phyloP scores from a whole-genome alignment of 1,140 invertebrate genomes.

The Calycopis cecrops region DNA sequence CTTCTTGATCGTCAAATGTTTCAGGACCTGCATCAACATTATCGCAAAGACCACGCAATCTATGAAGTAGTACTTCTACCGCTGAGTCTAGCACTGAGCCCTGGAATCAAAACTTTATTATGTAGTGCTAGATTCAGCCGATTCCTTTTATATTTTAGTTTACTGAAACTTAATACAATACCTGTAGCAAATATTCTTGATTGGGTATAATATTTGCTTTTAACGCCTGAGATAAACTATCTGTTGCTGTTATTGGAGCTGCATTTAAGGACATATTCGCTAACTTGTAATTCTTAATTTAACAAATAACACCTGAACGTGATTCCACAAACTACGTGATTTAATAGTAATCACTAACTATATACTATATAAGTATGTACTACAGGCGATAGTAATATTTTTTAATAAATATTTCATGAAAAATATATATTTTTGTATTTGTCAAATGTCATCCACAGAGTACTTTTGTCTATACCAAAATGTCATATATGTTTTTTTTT shows the following conservation, averaged over 20 bases:
- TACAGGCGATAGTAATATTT: too few species aligned
- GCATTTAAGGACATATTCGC: conserved; percentile 48
- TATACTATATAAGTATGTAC: too few species aligned
- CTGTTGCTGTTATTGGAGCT: conserved; percentile 81
- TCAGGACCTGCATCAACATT: conserved; percentile 94
- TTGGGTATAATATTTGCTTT: conserved; percentile 91
- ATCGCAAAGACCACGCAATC: conserved; percentile 94
- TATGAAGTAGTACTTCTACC: conserved; percentile 93
- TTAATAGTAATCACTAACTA: too few species aligned
- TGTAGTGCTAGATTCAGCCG: background rate
- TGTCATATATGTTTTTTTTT: too few species aligned
- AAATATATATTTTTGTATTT: too few species aligned
- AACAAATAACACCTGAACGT: too few species aligned
- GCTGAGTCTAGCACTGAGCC: conserved; percentile 94
- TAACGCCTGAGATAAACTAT: conserved; percentile 84
- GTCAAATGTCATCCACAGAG: too few species aligned
- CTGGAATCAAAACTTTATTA: conserved; percentile 27
- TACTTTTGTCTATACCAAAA: too few species aligned
- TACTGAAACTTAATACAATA: conserved; percentile 8
- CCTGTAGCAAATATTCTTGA: conserved; percentile 92
- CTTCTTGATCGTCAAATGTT: conserved; percentile 93
- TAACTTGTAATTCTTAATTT: too few species aligned
- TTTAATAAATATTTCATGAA: too few species aligned
- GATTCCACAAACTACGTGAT: too few species aligned
- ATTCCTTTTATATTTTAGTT: conserved; percentile 6